Base-by-base conservation (phyloP, 2,888 invertebrate genomes). In the Cataglyphis cursor region DNA sequence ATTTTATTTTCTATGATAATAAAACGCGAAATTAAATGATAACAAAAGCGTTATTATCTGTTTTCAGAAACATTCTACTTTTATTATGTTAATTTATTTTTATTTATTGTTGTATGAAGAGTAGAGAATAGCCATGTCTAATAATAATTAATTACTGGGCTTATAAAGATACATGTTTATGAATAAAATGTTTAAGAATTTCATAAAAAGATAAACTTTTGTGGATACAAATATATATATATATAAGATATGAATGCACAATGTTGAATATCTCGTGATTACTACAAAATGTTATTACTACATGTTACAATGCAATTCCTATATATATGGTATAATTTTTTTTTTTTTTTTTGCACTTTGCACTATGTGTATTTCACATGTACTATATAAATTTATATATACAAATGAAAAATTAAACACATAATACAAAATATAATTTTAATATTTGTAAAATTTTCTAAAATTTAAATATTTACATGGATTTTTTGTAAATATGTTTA, bases 301-400 rank as follows among this genome's bases (percentile, higher is more conserved):
- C 12, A 3, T 12, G 12, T 41, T 41, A 48, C 1, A 18, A 48
- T 15, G 31, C 12, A 51, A 51, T 70, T 51, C 21, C n/a, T n/a
- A 68, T 12, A 12, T 8, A 72, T 41, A 1, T 12, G 18, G 0
- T 31, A 57, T 38, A 70, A 70, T 51, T 15, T 51, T 0, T 51
- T n/a, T 8, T 51, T 24, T 66, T 35, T 68, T n/a, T 15, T 5
- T 48, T 18, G 18, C 18, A 18, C 18, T 48, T 5, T 48, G 18
- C n/a, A n/a, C 8, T 51, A 8, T 2, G n/a, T n/a, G 28, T 51
- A 12, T 68, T n/a, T 3, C n/a, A 48, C 18, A 31, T 31, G 8
- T 31, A 68, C 10, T 48, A 31, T 35, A 24, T 72, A 51, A 6
- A 72, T 72, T 72, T 48, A 9, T 35, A 72, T 35, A 35, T n/a